Conservation (phyloP, 1,140 invertebrate genomes). For the Ridgeia piscesae region DNA sequence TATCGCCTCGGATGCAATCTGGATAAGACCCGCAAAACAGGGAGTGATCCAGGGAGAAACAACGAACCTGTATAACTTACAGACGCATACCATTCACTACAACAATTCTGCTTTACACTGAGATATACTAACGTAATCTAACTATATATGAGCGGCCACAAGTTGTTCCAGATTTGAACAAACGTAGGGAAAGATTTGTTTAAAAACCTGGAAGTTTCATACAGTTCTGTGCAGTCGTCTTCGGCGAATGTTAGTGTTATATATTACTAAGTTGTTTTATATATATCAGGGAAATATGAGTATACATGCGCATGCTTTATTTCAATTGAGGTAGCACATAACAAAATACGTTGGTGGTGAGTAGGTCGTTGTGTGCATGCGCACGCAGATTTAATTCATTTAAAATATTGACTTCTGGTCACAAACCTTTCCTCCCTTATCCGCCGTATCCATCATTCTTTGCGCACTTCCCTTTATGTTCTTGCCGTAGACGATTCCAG, state of each 20-base stretch:
- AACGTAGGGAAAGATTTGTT: neutral
- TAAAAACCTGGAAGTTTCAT: too few species aligned
- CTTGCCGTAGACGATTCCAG: neutral
- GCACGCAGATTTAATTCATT: neutral
- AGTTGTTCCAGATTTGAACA: neutral
- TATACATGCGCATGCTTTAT: neutral
- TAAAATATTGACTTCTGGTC: neutral
- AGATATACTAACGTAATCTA: neutral
- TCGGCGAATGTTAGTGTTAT: too few species aligned
- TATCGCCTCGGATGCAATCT: conserved; percentile 59
- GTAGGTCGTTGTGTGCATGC: too few species aligned
- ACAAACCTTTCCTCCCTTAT: neutral
- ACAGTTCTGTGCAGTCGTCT: too few species aligned
- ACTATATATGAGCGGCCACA: neutral
- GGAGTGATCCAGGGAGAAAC: too few species aligned
- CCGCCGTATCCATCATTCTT: neutral
- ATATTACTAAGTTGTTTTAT: neutral
- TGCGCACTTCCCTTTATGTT: neutral
- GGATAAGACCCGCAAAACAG: neutral
- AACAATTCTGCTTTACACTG: too few species aligned
- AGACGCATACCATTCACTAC: too few species aligned
- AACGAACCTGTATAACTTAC: too few species aligned
- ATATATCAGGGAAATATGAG: neutral
- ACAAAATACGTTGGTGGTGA: too few species aligned
- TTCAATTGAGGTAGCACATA: neutral